Percentiles rank a stretch among this genome's conserved stretches.
Conservation (phyloP, 2,888 invertebrate genomes). For the Drosophila rubida region DNA sequence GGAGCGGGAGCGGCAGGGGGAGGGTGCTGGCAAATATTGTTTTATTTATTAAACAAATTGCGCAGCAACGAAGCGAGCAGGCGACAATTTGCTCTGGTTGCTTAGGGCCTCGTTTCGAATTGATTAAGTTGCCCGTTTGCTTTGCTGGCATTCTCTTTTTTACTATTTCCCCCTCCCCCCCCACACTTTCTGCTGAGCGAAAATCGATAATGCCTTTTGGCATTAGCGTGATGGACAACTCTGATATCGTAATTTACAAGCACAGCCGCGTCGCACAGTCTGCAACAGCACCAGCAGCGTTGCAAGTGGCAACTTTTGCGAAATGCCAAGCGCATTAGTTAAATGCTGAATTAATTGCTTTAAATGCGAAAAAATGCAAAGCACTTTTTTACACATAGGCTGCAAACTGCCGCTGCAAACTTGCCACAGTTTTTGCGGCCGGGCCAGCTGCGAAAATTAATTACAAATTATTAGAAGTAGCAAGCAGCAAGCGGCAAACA, state of each 20-base stretch:
- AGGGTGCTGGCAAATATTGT: constrained; percentile 21
- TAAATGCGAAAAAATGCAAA: constrained; percentile 11
- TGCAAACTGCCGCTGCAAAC: constrained; percentile 33
- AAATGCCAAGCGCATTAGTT: constrained; percentile 68
- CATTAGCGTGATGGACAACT: constrained; percentile 64
- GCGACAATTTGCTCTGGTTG: constrained; percentile 54
- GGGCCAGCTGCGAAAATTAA: constrained; percentile 73
- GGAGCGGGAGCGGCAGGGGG: too few relatives aligned
- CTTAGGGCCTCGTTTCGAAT: constrained; percentile 48
- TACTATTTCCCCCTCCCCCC: too few relatives aligned
- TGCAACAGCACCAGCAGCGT: constrained; percentile 16
- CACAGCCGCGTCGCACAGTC: constrained; percentile 8
- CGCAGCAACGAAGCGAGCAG: constrained; percentile 48
- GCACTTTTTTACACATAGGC: constrained; percentile 24
- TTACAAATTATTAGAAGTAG: constrained; percentile 69
- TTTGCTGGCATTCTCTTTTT: constrained; percentile 4
- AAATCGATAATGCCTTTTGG: constrained; percentile 69
- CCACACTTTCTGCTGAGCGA: too few relatives aligned
- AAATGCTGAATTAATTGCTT: constrained; percentile 72
- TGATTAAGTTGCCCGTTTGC: constrained; percentile 61
- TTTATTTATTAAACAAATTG: constrained; percentile 61
- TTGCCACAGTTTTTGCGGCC: constrained; percentile 23
- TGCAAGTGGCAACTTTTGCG: constrained; percentile 42
- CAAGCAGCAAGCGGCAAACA: constrained; percentile 1
- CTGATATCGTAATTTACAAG: constrained; percentile 68